Conservation (phyloP, 2,888 invertebrate genomes). For the Chrysotoxum bicinctum region DNA sequence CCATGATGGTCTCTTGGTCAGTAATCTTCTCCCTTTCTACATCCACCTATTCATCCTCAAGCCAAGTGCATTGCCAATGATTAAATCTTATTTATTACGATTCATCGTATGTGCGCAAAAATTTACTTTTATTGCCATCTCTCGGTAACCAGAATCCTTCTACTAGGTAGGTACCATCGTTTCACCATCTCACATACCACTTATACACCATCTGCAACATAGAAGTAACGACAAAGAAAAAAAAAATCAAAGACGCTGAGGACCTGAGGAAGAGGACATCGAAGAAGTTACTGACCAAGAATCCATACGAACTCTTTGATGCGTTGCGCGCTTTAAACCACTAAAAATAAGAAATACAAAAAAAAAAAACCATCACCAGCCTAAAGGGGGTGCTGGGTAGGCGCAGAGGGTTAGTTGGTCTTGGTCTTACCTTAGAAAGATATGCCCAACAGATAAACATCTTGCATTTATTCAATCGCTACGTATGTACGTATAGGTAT, state of each 20-base stretch:
- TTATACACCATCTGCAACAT: constrained; percentile 61
- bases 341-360: neutral
- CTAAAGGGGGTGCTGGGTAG: constrained; percentile 16
- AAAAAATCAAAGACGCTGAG: constrained; percentile 34
- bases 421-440: constrained; percentile 68
- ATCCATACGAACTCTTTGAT: constrained; percentile 69
- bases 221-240: constrained; percentile 17
- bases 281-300: constrained; percentile 69
- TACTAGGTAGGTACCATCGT: constrained; percentile 38
- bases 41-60: constrained; percentile 7
- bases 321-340: constrained; percentile 62
- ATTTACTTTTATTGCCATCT: constrained; percentile 70
- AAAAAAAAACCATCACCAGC: neutral
- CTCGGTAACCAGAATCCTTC: constrained; percentile 71
- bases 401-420: constrained; percentile 35
- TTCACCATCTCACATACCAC: constrained; percentile 38
- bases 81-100: constrained; percentile 73
- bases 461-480: constrained; percentile 71
- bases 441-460: constrained; percentile 67
- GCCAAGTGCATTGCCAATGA: constrained; percentile 62
- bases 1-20: constrained; percentile 25
- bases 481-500: neutral
- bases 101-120: constrained; percentile 64
- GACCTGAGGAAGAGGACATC: constrained; percentile 23
- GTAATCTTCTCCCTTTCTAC: neutral